A percentile compares a stretch with the other conserved stretches of the same genome.
phyloP scores from a whole-genome alignment of 2,797 vertebrate species.

The Oreonectes daqikongensis region DNA sequence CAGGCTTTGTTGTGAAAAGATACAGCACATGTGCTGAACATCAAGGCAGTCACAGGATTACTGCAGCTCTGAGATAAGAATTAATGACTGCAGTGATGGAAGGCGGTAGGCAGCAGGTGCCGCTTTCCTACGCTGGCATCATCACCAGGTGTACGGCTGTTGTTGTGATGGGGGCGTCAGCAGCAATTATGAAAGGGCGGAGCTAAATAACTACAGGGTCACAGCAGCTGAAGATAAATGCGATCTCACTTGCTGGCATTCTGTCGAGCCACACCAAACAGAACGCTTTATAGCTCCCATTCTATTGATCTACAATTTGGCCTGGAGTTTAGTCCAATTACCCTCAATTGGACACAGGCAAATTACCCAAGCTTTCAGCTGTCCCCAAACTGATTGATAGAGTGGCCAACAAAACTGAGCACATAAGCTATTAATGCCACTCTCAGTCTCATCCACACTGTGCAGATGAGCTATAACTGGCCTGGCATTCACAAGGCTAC shows the following conservation, averaged over 20 bases:
- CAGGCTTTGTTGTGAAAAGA: neutral
- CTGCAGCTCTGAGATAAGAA: neutral
- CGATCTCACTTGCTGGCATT: neutral
- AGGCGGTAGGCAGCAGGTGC: constrained; percentile 14
- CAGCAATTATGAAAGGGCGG: constrained; percentile 9
- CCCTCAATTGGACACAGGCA: constrained; percentile 47
- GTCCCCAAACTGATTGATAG: constrained; percentile 40
- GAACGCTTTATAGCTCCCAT: constrained; percentile 15
- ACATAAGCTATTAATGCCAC: constrained; percentile 47
- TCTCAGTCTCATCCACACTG: constrained; percentile 19
- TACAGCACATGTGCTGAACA: constrained; percentile 4
- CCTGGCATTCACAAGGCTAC: neutral
- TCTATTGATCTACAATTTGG: constrained; percentile 42
- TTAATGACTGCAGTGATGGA: constrained; percentile 13
- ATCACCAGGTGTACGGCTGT: neutral
- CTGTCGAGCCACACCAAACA: constrained; percentile 3
- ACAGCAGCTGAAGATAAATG: constrained; percentile 17
- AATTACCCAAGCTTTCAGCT: constrained; percentile 51
- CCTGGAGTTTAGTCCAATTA: constrained; percentile 53
- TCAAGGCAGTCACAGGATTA: neutral
- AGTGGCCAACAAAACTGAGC: constrained; percentile 34
- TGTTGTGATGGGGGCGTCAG: neutral
- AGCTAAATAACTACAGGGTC: constrained; percentile 10
- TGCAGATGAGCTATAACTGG: constrained; percentile 32
- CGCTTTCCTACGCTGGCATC: constrained; percentile 13